These are phyloP conservation scores for Mobula birostris DNA, from an alignment of 2,113 vertebrate genomes.

Conservation along the genomic window DNA sequence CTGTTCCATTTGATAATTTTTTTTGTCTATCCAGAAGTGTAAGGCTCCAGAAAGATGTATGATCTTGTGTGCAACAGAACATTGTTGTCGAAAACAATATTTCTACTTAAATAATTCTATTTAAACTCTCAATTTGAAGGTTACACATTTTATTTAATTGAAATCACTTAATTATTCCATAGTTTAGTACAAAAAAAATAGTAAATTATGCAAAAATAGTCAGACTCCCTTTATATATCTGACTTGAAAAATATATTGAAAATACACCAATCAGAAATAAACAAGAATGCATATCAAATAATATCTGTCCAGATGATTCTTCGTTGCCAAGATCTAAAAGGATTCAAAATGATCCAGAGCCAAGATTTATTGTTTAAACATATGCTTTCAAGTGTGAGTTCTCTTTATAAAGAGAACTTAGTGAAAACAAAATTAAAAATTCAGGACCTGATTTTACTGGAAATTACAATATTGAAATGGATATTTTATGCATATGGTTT, in stretches of 20 bases:
- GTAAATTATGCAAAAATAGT: not conserved
- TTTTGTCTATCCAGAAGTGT: too few species aligned
- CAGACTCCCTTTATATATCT: not conserved
- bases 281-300: not conserved
- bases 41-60: too few species aligned
- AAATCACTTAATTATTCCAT: not conserved
- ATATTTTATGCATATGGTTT: conserved; percentile 30
- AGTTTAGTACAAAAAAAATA: not conserved
- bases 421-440: not conserved
- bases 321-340: not conserved
- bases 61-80: too few species aligned
- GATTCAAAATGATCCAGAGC: not conserved
- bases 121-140: not conserved
- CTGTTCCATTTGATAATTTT: too few species aligned
- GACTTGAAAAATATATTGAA: not conserved
- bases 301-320: not conserved
- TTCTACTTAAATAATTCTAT: not conserved
- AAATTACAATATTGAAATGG: not conserved
- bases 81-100: too few species aligned
- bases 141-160: not conserved
- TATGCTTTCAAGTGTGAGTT: not conserved
- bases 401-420: too few species aligned
- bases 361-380: not conserved
- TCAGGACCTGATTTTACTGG: not conserved
- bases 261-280: not conserved